phyloP scores from a whole-genome alignment of 2,888 invertebrate species.

The Cerastoderma edule region DNA sequence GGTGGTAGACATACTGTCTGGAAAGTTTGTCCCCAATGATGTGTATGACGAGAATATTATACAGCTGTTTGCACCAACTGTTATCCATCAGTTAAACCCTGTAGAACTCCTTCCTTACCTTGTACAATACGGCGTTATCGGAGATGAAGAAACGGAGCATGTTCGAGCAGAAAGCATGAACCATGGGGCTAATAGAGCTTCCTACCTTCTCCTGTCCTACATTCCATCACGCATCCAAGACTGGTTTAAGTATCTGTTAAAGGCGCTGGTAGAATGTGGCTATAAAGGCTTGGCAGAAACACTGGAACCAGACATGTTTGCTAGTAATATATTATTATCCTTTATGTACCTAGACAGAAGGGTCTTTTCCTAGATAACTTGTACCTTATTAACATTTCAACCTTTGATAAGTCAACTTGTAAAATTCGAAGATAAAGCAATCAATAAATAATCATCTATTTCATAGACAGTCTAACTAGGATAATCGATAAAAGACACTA shows the following conservation, averaged over 20 bases:
- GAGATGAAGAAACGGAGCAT: constrained; percentile 28
- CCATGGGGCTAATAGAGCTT: constrained; percentile 31
- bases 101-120: constrained; percentile 29
- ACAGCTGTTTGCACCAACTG: constrained; percentile 26
- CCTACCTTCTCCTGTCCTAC: constrained; percentile 36
- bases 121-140: constrained; percentile 17
- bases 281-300: constrained; percentile 32
- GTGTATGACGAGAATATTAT: constrained; percentile 33
- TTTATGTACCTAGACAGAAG: not conserved
- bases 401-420: too few relatives aligned
- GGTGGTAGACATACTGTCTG: constrained; percentile 36
- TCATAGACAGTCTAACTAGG: too few relatives aligned
- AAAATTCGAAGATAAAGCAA: too few relatives aligned
- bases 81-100: constrained; percentile 32
- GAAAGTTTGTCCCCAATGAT: constrained; percentile 35
- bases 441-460: too few relatives aligned
- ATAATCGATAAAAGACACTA: too few relatives aligned
- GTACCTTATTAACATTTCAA: too few relatives aligned
- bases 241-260: constrained; percentile 46
- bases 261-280: constrained; percentile 30
- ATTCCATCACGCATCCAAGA: constrained; percentile 36
- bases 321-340: constrained; percentile 26
- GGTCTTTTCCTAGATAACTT: too few relatives aligned
- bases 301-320: constrained; percentile 46
- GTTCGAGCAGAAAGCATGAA: constrained; percentile 39